Percentiles rank a stretch among this genome's conserved stretches.
These are phyloP conservation scores for Apodemus sylvaticus DNA, from an alignment of 2,113 vertebrate genomes.

Conservation along the genomic window DNA sequence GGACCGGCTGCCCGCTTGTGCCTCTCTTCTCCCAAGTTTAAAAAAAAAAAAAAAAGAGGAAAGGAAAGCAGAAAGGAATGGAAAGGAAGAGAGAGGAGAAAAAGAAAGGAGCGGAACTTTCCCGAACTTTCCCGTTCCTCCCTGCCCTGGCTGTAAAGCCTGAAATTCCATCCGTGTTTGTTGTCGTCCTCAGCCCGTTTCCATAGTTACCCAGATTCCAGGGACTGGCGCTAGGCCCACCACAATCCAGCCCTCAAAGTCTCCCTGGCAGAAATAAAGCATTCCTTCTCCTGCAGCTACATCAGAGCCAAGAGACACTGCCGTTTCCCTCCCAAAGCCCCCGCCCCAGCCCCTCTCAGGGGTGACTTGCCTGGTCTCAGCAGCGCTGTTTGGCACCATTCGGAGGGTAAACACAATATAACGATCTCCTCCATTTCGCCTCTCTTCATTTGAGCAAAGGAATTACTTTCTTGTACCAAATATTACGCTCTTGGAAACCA, in stretches of 20 bases:
- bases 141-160: slow-evolving; percentile 71
- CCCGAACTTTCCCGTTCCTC: slow-evolving; percentile 78
- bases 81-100: slow-evolving; percentile 7
- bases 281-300: slow-evolving; percentile 49
- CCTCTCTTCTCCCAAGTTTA: neutral
- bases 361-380: neutral
- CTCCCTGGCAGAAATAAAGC: slow-evolving; percentile 74
- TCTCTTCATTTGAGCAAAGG: slow-evolving; percentile 32
- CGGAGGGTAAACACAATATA: slow-evolving; percentile 33
- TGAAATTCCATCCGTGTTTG: slow-evolving; percentile 85
- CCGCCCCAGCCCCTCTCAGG: neutral
- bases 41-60: neutral
- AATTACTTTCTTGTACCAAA: slow-evolving; percentile 72
- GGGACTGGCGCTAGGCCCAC: slow-evolving; percentile 80
- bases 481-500: slow-evolving; percentile 72
- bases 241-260: slow-evolving; percentile 80
- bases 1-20: neutral
- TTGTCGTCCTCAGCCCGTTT: slow-evolving; percentile 81
- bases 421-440: neutral
- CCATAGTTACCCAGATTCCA: slow-evolving; percentile 84
- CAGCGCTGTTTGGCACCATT: slow-evolving; percentile 29
- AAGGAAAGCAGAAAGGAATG: neutral
- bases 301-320: neutral
- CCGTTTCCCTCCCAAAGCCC: neutral
- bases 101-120: slow-evolving; percentile 43